Percentiles rank a stretch among this genome's conserved stretches.
Conservation (phyloP, 2,113 vertebrate genomes). For the Chaenocephalus aceratus region DNA sequence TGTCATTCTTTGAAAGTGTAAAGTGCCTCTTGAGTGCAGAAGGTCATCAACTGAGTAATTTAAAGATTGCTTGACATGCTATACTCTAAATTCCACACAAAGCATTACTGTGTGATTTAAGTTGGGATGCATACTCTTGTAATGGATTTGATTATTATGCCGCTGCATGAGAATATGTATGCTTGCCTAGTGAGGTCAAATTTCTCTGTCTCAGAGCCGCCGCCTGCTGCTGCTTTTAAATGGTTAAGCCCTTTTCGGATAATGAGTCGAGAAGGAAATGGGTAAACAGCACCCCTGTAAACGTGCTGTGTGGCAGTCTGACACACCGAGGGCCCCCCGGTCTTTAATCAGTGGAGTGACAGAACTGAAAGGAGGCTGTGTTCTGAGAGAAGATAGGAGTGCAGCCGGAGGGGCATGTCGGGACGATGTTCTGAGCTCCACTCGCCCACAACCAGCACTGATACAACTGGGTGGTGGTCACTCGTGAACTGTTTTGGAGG, state of each 20-base stretch:
- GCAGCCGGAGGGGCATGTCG: conserved; percentile 43
- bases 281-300: conserved; percentile 62
- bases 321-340: conserved; percentile 47
- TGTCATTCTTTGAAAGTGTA: conserved; percentile 34
- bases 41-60: conserved; percentile 36
- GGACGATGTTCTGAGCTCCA: conserved; percentile 18
- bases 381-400: conserved; percentile 56
- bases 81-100: conserved; percentile 35
- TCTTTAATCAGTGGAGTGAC: conserved; percentile 72
- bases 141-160: conserved; percentile 32
- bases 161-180: conserved; percentile 38
- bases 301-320: conserved; percentile 52
- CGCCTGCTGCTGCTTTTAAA: conserved; percentile 3
- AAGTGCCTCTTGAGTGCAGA: background rate
- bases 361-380: conserved; percentile 73
- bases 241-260: conserved; percentile 23
- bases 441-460: conserved; percentile 4
- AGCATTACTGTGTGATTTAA: conserved; percentile 40
- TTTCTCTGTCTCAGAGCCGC: conserved; percentile 23
- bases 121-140: conserved; percentile 10
- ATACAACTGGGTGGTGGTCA: conserved; percentile 29
- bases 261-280: conserved; percentile 55
- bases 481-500: background rate
- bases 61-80: conserved; percentile 36
- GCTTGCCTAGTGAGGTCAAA: conserved; percentile 37